Percentiles rank a stretch among this genome's conserved stretches.
phyloP scores from a whole-genome alignment of 2,113 vertebrate species.

The Mastomys coucha region DNA sequence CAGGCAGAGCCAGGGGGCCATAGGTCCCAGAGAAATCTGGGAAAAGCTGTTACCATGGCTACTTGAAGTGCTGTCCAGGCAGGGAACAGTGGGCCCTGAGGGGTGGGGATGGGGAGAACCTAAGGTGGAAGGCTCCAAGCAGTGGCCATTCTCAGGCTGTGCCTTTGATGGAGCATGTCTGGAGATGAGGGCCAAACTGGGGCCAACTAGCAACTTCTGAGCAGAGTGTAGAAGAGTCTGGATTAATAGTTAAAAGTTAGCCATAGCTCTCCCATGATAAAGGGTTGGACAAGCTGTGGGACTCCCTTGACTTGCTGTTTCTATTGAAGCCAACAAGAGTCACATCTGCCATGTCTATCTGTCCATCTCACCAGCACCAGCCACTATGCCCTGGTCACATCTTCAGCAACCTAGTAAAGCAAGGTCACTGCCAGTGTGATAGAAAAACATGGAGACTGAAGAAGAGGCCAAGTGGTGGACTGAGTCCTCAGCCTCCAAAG shows the following conservation, averaged over 20 bases:
- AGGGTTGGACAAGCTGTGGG: neutral
- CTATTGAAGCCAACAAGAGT: too few relatives aligned
- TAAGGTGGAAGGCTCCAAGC: neutral
- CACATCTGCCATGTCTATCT: accelerated
- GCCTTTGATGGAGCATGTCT: neutral
- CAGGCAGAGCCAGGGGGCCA: neutral
- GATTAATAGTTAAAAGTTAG: neutral
- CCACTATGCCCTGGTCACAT: accelerated
- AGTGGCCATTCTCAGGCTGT: accelerated
- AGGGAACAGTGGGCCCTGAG: neutral
- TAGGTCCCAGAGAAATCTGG: accelerated
- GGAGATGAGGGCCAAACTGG: neutral
- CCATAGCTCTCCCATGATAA: neutral
- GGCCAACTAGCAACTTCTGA: neutral
- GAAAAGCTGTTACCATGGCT: neutral
- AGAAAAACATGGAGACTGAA: neutral
- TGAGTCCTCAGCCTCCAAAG: accelerated
- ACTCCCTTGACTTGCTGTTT: accelerated
- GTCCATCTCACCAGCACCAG: accelerated
- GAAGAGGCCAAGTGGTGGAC: neutral
- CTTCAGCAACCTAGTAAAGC: accelerated
- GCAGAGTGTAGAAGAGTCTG: neutral
- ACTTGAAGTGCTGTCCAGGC: neutral
- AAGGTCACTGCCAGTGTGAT: neutral
- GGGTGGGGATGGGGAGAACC: neutral